Conservation (phyloP, 2,888 invertebrate genomes). For the Drosophila putrida region DNA sequence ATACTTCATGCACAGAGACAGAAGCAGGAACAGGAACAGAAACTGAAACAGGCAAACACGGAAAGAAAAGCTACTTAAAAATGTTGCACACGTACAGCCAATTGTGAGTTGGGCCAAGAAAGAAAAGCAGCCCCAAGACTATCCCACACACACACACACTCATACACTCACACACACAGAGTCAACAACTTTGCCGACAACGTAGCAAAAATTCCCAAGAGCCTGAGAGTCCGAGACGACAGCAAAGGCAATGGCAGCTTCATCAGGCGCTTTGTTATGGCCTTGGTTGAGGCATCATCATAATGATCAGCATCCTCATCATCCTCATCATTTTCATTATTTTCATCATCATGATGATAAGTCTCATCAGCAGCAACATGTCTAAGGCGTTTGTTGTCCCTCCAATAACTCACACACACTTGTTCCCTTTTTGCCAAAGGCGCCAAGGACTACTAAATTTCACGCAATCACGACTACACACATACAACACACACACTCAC, state of each 20-base stretch:
- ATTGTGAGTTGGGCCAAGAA: conserved; percentile 59
- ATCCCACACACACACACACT: conserved; percentile 19
- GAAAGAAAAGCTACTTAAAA: conserved; percentile 74
- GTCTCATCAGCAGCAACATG: conserved; percentile 69
- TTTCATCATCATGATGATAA: conserved; percentile 54
- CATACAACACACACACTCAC: conserved; percentile 17
- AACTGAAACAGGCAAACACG: conserved; percentile 44
- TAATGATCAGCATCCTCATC: conserved; percentile 36
- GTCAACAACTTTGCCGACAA: conserved; percentile 72
- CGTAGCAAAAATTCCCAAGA: conserved; percentile 66
- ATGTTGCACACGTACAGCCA: conserved; percentile 80
- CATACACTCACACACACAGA: conserved; percentile 14
- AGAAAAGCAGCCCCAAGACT: conserved; percentile 47
- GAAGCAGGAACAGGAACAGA: conserved; percentile 12
- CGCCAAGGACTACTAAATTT: conserved; percentile 71
- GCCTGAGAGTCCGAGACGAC: conserved; percentile 54
- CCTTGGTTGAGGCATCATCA: conserved; percentile 54
- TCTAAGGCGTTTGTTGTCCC: conserved; percentile 53
- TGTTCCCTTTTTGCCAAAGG: conserved; percentile 1
- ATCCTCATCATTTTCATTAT: conserved; percentile 39
- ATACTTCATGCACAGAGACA: conserved; percentile 43
- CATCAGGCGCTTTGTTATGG: conserved; percentile 73
- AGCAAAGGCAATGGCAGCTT: conserved; percentile 55
- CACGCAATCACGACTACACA: conserved; percentile 76
- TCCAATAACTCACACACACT: conserved; percentile 37